Percentiles rank a stretch among this genome's conserved stretches.
Conservation (phyloP, 2,888 invertebrate species). For the Cacoxenus indagator region DNA sequence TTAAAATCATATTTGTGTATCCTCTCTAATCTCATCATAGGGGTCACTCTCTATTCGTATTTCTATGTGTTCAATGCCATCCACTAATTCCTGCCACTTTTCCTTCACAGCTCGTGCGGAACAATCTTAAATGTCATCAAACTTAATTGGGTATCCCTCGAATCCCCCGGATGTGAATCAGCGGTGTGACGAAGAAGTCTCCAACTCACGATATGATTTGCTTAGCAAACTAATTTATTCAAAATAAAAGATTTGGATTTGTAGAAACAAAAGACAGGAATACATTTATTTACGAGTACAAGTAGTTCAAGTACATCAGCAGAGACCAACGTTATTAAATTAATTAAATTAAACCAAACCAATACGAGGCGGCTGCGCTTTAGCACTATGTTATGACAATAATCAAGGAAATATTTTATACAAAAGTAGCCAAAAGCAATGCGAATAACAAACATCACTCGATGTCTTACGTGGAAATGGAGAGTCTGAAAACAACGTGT, state of each 20-base stretch:
- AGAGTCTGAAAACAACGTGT: no score
- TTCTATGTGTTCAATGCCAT: background rate
- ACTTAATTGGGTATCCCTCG: background rate
- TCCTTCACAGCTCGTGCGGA: constrained; percentile 40
- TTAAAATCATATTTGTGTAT: no score
- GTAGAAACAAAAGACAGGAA: background rate
- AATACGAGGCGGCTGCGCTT: no score
- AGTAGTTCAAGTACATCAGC: background rate
- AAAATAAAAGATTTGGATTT: background rate
- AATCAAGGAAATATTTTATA: no score
- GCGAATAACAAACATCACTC: no score
- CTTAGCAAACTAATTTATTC: constrained; percentile 8
- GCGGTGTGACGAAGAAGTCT: background rate
- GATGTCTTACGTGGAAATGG: no score
- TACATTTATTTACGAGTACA: background rate
- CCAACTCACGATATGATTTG: background rate
- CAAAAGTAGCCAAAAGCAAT: no score
- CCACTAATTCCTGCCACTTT: background rate
- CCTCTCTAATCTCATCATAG: no score
- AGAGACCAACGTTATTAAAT: no score
- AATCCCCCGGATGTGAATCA: background rate
- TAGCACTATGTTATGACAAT: no score
- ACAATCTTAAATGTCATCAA: constrained; percentile 39
- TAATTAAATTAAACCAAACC: no score
- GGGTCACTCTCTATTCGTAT: no score